Evolutionary conservation across 2,797 vertebrate genomes (phyloP).

Genomic region (Falco berigora): DNA sequence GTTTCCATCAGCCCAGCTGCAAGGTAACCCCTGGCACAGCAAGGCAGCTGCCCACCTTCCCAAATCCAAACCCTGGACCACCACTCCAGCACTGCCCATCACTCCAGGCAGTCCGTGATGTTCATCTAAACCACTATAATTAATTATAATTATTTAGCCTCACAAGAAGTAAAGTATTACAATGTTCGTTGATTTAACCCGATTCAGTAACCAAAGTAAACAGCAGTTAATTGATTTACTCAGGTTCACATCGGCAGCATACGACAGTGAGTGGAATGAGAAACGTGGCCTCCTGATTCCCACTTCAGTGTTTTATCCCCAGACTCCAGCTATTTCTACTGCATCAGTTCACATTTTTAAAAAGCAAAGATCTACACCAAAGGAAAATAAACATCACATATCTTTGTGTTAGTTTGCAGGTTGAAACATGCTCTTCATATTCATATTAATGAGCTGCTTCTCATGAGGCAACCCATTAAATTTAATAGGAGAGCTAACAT

Average conservation of each 20-base stretch:
- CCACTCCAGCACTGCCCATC: background rate
- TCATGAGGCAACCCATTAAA: conserved; percentile 56
- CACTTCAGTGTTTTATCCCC: background rate
- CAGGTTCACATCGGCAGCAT: background rate
- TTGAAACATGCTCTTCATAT: conserved; percentile 19
- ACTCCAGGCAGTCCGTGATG: background rate
- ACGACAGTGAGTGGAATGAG: background rate
- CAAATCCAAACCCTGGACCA: background rate
- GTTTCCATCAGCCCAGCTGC: background rate
- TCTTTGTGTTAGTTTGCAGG: background rate
- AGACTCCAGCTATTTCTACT: background rate
- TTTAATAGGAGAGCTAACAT: conserved; percentile 48
- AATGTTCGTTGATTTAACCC: background rate
- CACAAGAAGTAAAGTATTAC: background rate
- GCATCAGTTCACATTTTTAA: background rate
- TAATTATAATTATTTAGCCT: background rate
- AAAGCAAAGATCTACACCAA: background rate
- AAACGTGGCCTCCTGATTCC: background rate
- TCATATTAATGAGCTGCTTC: conserved; percentile 60
- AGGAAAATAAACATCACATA: conserved; percentile 11
- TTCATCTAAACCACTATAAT: background rate
- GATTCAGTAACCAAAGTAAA: background rate
- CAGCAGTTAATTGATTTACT: conserved; percentile 15
- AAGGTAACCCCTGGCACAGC: rapidly evolving
- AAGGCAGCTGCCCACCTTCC: background rate